Evolutionary conservation across 2,113 vertebrate species (phyloP), one percentile per base, ranked within the genome.

Genomic region (Scytalopus superciliaris): DNA sequence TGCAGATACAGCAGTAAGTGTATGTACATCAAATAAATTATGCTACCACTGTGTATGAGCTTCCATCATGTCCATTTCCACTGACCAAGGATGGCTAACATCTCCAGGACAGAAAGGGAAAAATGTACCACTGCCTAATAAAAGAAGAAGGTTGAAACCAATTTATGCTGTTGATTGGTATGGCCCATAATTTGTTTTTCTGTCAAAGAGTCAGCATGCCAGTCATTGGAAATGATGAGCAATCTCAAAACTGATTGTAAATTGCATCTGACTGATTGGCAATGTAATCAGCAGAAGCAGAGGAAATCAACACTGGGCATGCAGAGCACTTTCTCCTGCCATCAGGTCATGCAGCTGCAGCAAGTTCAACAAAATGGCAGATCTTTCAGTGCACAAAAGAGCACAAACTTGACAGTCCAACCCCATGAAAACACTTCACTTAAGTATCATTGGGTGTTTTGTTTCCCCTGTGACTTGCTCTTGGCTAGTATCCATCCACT

Each of bases 241-340:
- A 94, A 90, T 98, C 96, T 97, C 94, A 93, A 97, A 97, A 70
- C 88, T 98, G 97, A 98, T 97, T 98, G 95, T 97, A 97, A 97
- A 98, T 98, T 98, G 89, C 92, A 53, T 93, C 95, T 97, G 89
- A 96, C 96, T 98, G 97, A 96, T 96, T 94, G 97, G 97, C 91
- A 96, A 96, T 97, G 97, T 96, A 97, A 97, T 97, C 97, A 97
- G 90, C 90, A 84, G 40, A 68, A n/a, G 89, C 49, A 57, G 81
- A 88, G 70, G 82, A 94, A 98, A 97, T 97, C 93, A 96, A 74
- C 94, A 80, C 67, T 77, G 88, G 94, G 94, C 84, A 80, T 37
- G 85, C 89, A 92, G 84, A 95, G 75, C 47, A 87, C 85, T 77
- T 95, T 93, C 50, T 91, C 44, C 42, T 96, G 81, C 84, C 79